Conservation (phyloP, 2,888 invertebrate species). For the Neoascia interrupta region DNA sequence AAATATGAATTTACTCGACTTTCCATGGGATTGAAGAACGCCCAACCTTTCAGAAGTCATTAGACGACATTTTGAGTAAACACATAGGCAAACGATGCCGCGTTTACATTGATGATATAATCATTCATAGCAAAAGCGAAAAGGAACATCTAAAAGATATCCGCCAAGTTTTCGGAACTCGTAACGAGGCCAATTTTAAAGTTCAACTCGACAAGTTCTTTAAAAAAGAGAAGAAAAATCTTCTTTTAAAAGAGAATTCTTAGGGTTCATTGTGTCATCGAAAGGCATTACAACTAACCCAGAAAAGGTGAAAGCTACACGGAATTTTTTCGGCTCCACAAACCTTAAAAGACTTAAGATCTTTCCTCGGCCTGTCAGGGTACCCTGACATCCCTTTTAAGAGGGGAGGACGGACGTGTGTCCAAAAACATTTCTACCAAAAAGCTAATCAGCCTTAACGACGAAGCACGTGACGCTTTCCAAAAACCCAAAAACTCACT, state of each 20-base stretch:
- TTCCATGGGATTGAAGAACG: not conserved
- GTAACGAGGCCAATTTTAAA: not conserved
- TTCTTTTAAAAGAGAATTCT: too few relatives aligned
- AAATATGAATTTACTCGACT: conserved; percentile 5
- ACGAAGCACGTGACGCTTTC: not conserved
- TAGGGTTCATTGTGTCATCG: conserved; percentile 13
- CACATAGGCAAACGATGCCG: not conserved
- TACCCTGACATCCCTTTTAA: conserved; percentile 7
- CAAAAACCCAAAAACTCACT: not conserved
- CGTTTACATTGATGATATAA: not conserved
- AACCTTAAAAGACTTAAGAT: conserved; percentile 21
- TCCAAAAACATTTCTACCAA: not conserved
- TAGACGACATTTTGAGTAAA: not conserved
- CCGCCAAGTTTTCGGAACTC: not conserved
- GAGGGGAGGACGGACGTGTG: not conserved
- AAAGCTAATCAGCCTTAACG: not conserved
- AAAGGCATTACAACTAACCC: conserved; percentile 17
- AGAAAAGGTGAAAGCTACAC: conserved; percentile 1
- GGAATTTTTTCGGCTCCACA: conserved; percentile 13
- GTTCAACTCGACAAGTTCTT: not conserved
- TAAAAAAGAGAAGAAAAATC: too few relatives aligned
- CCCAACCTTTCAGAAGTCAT: not conserved
- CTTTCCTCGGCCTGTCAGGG: conserved; percentile 19
- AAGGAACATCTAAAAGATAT: not conserved
- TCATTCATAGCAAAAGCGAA: not conserved